phyloP scores from a whole-genome alignment of 2,888 invertebrate genomes.

The Molorchus minor region DNA sequence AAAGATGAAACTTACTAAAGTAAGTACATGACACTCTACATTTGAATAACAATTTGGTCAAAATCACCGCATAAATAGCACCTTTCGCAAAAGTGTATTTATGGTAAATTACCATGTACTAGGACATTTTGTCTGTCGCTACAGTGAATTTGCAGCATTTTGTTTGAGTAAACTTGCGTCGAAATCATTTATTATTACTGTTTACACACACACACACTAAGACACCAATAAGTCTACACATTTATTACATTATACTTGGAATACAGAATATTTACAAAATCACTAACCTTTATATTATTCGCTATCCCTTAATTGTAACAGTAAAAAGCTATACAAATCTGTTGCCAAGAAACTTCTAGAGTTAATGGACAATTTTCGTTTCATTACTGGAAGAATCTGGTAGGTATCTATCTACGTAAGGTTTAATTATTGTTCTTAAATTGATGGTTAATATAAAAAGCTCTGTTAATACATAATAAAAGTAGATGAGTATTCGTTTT shows the following conservation, averaged over 20 bases:
- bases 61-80: too few species aligned
- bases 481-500: not conserved
- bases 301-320: slow-evolving; percentile 38
- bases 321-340: slow-evolving; percentile 43
- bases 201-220: not conserved
- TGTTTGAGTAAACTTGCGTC: not conserved
- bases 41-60: too few species aligned
- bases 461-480: slow-evolving; percentile 10
- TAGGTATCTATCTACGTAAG: slow-evolving; percentile 10
- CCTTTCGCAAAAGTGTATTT: too few species aligned
- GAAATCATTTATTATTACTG: not conserved
- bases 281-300: slow-evolving; percentile 43
- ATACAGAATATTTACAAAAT: slow-evolving; percentile 48
- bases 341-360: slow-evolving; percentile 20
- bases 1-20: too few species aligned
- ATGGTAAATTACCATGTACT: too few species aligned
- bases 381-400: slow-evolving; percentile 22
- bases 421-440: slow-evolving; percentile 18
- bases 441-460: slow-evolving; percentile 17
- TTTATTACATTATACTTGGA: slow-evolving; percentile 49
- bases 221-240: slow-evolving; percentile 33
- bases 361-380: slow-evolving; percentile 19
- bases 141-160: not conserved
- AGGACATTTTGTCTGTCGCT: too few species aligned
- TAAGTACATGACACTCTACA: too few species aligned